phyloP scores from a whole-genome alignment of 2,888 invertebrate genomes.

The Petrolisthes manimaculis region DNA sequence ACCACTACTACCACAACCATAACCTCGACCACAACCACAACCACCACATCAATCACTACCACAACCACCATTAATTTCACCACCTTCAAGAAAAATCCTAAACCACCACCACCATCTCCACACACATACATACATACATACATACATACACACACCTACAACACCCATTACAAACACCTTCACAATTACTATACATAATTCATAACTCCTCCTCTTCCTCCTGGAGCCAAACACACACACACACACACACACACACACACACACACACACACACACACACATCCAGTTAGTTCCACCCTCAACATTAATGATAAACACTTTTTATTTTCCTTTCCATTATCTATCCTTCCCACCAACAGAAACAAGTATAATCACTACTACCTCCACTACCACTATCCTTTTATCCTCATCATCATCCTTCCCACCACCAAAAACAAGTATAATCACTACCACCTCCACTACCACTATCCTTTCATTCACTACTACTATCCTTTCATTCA shows the following conservation, averaged over 20 bases:
- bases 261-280: not conserved
- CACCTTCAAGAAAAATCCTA: not conserved
- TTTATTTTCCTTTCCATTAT: not conserved
- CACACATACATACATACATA: conserved; percentile 1
- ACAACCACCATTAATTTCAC: not conserved
- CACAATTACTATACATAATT: conserved; percentile 1
- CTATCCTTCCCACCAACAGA: not conserved
- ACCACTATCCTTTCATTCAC: no score
- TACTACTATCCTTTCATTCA: no score
- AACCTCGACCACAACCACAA: no score
- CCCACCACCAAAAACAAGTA: no score
- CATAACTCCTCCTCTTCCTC: not conserved
- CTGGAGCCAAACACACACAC: not conserved
- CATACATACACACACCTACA: conserved; percentile 7
- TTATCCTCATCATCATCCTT: no score
- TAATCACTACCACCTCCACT: no score
- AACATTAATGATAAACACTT: no score
- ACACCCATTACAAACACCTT: no score
- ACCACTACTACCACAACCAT: not conserved
- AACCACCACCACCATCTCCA: not conserved
- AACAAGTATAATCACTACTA: not conserved
- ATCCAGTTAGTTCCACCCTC: not conserved
- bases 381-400: not conserved
- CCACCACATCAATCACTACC: no score
- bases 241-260: not conserved